phyloP scores from a whole-genome alignment of 1,140 invertebrate genomes.

The Ips nitidus region DNA sequence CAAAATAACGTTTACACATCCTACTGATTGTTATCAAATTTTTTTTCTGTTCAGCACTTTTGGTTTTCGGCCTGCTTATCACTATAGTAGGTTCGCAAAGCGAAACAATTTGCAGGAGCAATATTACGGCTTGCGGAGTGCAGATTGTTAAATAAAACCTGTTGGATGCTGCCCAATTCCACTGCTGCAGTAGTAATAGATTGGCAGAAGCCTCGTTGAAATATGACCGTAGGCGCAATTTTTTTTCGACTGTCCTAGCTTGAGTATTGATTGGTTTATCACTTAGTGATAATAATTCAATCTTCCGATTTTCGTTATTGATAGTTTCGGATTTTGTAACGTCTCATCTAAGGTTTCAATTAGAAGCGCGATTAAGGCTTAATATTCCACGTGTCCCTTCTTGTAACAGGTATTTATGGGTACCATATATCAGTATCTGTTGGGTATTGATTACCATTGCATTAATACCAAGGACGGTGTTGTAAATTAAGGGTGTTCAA shows the following conservation, averaged over 20 bases:
- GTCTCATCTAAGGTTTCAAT: constrained; percentile 20
- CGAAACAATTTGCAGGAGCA: constrained; percentile 28
- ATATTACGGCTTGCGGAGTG: constrained; percentile 25
- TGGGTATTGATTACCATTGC: too few relatives aligned
- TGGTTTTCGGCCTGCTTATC: too few relatives aligned
- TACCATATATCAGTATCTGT: constrained; percentile 5
- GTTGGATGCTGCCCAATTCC: constrained; percentile 25
- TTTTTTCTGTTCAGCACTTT: too few relatives aligned
- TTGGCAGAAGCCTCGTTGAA: constrained; percentile 13
- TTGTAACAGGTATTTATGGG: constrained; percentile 8
- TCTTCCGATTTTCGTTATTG: constrained; percentile 14
- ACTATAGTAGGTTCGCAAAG: constrained; percentile 5
- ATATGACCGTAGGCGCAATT: neutral
- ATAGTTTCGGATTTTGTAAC: constrained; percentile 8
- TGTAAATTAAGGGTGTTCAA: too few relatives aligned
- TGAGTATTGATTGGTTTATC: constrained; percentile 22
- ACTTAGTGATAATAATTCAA: constrained; percentile 4
- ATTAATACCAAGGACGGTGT: too few relatives aligned
- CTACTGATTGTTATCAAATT: too few relatives aligned
- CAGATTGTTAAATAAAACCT: constrained; percentile 29
- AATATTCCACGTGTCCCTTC: constrained; percentile 1
- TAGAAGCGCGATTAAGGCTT: constrained; percentile 17
- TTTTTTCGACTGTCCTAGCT: constrained; percentile 6
- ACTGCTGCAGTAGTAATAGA: constrained; percentile 27
- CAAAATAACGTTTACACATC: too few relatives aligned